Evolutionary conservation across 2,888 invertebrate species (phyloP).

Genomic region (Bombylius major): DNA sequence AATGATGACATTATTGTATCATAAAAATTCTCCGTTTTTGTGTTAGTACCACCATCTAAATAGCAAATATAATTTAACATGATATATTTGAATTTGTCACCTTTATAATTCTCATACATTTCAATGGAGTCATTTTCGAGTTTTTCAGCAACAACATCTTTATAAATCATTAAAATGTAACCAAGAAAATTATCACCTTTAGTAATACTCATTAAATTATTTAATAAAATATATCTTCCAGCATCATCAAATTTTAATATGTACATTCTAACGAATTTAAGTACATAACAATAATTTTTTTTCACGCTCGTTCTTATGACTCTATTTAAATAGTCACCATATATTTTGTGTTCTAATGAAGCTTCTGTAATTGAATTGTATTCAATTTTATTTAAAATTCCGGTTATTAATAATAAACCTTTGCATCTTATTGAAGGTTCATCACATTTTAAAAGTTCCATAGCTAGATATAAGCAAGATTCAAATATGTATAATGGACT

Average conservation of each 20-base stretch:
- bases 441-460: constrained; percentile 38
- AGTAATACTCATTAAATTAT: constrained; percentile 48
- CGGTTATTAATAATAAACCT: constrained; percentile 47
- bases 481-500: constrained; percentile 46
- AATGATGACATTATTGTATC: constrained; percentile 66
- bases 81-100: constrained; percentile 46
- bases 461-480: constrained; percentile 44
- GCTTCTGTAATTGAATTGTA: constrained; percentile 36
- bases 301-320: constrained; percentile 49
- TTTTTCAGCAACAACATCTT: constrained; percentile 53
- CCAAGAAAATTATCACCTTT: constrained; percentile 66
- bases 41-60: constrained; percentile 55
- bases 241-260: constrained; percentile 54
- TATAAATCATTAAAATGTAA: constrained; percentile 58
- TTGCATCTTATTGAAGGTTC: constrained; percentile 48
- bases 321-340: constrained; percentile 49
- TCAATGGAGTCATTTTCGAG: constrained; percentile 30
- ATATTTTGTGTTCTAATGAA: constrained; percentile 46
- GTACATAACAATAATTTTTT: no score
- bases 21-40: constrained; percentile 67
- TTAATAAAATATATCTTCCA: constrained; percentile 57
- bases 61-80: constrained; percentile 43
- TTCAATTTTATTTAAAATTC: constrained; percentile 38
- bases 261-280: constrained; percentile 50
- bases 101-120: constrained; percentile 39